Percentiles rank a stretch among this genome's conserved stretches.
Evolutionary conservation across 2,797 vertebrate genomes (phyloP).

Genomic region (Macropus fuliginosus): DNA sequence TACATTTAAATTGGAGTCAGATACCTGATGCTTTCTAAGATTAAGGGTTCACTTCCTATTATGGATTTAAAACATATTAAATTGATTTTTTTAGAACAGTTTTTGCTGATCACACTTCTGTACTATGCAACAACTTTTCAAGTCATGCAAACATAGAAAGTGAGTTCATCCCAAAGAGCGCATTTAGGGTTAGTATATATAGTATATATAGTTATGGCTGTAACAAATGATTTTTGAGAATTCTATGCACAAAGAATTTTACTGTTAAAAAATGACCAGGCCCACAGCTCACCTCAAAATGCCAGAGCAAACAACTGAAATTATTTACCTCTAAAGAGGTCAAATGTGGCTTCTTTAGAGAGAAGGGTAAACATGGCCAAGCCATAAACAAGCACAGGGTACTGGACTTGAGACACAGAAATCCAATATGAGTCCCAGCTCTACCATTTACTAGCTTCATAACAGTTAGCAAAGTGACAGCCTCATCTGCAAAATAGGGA

Average conservation of each 20-base stretch:
- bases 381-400: neutral
- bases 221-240: neutral
- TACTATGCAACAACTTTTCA: neutral
- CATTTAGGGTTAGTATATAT: neutral
- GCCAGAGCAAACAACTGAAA: neutral
- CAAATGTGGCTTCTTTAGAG: neutral
- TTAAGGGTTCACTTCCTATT: neutral
- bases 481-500: neutral
- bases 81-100: neutral
- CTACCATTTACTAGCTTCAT: neutral
- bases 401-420: neutral
- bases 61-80: neutral
- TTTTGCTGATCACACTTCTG: neutral
- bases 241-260: neutral
- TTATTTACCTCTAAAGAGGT: neutral
- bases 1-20: neutral
- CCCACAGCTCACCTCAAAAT: neutral
- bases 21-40: neutral
- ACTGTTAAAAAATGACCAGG: neutral
- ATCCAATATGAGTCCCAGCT: neutral
- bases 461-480: neutral
- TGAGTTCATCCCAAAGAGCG: neutral
- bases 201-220: neutral
- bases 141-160: neutral
- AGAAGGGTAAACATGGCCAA: neutral